Evolutionary conservation across 2,113 vertebrate genomes (phyloP), one percentile per base, ranked within the genome.

Genomic region (Aix galericulata): DNA sequence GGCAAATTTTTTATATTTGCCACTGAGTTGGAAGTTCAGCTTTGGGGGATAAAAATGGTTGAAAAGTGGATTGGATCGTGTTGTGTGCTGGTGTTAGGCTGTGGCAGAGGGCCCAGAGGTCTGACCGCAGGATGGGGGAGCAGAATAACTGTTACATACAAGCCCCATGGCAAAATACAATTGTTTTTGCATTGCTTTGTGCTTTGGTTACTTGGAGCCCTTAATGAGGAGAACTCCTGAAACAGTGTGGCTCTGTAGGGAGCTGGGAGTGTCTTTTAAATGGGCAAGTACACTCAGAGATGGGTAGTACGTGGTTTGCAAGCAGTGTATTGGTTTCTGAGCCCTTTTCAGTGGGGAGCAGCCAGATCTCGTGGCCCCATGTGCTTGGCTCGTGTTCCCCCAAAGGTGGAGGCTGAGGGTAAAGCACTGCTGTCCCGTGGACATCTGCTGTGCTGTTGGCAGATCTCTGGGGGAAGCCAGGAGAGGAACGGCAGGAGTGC

Each of bases 51-150:
- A 25, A 34, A 78, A 82, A 38, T 17, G 23, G 34, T 21, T 48
- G 38, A 55, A 36, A 62, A 78, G 31, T 21, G 29, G 59, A 3
- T 50, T 73, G 18, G 15, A 0, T 55, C 1, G 0, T 10, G 29
- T 62, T 68, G 13, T 31, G 18, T 44, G 36, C 17, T 40, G 50
- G 23, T 50, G 46, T 73, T 27, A 13, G 1, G 1, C 17, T 31
- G 59, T 52, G 34, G 55, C 27, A 21, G 55, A 32, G 2, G 2
- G 13, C 59, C 52, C 38, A 56, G 46, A 42, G 38, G 26, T 56
- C 52, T 55, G 44, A 36, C 48, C 11, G 9, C 12, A 42, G 14
- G 40, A 21, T n/a, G 22, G 38, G 22, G 50, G 31, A 74, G 40
- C n/a, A 25, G 67, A 56, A 38, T 4, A 6, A n/a, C 32, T 53